A percentile compares a stretch with the other conserved stretches of the same genome.
These are phyloP conservation scores for Lepus oiostolus DNA, from an alignment of 2,797 vertebrate genomes.

Conservation along the genomic window DNA sequence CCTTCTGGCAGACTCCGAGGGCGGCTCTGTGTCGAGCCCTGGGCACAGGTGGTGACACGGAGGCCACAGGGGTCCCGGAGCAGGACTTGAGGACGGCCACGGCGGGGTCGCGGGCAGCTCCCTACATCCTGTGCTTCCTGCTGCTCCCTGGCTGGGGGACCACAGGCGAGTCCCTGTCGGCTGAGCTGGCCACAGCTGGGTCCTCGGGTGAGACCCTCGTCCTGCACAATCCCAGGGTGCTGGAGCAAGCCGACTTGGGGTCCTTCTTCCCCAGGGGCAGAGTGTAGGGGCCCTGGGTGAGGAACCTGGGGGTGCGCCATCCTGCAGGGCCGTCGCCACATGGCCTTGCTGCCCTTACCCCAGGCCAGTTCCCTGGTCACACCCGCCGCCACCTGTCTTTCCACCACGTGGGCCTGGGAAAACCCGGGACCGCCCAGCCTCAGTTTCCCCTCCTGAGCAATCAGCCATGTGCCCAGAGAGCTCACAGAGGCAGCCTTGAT, in stretches of 20 bases:
- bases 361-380: too few species aligned
- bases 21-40: too few species aligned
- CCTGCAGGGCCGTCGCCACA: too few species aligned
- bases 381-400: background rate
- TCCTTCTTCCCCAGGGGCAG: background rate
- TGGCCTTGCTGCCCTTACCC: too few species aligned
- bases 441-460: background rate
- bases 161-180: background rate
- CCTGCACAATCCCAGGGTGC: background rate
- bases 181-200: background rate
- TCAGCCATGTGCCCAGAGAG: fast-evolving
- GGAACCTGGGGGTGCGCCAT: too few species aligned
- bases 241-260: background rate
- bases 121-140: too few species aligned
- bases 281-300: background rate
- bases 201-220: background rate
- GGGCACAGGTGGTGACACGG: too few species aligned
- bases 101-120: too few species aligned
- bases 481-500: too few species aligned
- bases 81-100: too few species aligned
- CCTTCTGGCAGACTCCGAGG: too few species aligned
- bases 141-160: background rate
- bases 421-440: background rate
- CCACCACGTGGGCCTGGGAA: background rate
- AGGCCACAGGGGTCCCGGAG: too few species aligned